Base-by-base conservation (phyloP, 1,140 invertebrate genomes). In the Diachasma alloeum region DNA sequence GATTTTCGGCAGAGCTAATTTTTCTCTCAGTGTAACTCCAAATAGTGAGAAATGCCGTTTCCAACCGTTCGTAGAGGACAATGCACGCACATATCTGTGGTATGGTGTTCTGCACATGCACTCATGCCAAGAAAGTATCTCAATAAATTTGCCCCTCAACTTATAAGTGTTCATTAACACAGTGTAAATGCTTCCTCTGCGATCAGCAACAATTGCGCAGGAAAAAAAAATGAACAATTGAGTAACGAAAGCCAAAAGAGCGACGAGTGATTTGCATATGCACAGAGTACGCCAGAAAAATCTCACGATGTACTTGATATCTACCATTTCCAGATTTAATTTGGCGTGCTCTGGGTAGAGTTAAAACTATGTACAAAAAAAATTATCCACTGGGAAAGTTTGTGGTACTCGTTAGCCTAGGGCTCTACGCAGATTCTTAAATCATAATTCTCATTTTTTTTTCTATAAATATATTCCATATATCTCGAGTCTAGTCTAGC, bases 41-140 rank as follows among this genome's bases (percentile, higher is more conserved):
- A 53, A 17, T 19, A 19, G n/a, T 42, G 13, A 42, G 13, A 42
- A 42, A 53, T 19, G n/a, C 15, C 15, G 9, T n/a, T 63, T 11
- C 11, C 19, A 63, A 59, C 6, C 24, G 22, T 26, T 26, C 24
- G 59, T 1, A 63, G 59, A 63, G 59, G 59, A 26, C 15, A 19
- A 63, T 63, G 59, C 24, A 63, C 24, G 19, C 8, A 13, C 59
- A 63, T 63, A 24, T 63, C 10, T 59, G 22, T 56, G 1, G 48
- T 31, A 44, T 75, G 80, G 79, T 77, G 81, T 86, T 72, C 31
- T 31, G 31, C 81, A 85, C 87, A 85, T 88, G 87, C 87, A 84
- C 83, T 83, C 86, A 88, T 84, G 84, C 83, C 79, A 82, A 76
- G 81, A 82, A 79, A 63, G 19, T 26, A 63, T 63, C 24, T 63